A percentile compares a stretch with the other conserved stretches of the same genome.
phyloP scores from a whole-genome alignment of 92 coral and sea anemone species.

The Hydrozoanthus gracilis region DNA sequence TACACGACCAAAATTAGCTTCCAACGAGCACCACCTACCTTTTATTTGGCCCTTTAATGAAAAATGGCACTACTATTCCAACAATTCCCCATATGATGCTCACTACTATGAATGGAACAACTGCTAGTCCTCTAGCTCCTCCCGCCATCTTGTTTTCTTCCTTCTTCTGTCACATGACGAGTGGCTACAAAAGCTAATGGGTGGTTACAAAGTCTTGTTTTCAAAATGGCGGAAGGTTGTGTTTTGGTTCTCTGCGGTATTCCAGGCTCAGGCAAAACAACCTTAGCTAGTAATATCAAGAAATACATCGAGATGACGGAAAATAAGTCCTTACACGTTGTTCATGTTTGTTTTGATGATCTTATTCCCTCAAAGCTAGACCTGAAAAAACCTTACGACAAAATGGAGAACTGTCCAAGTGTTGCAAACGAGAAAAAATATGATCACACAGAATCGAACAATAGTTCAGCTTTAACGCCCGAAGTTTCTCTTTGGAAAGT shows the following conservation, averaged over 20 bases:
- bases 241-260: constrained; percentile 81
- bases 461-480: not conserved
- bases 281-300: constrained; percentile 64
- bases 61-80: constrained; percentile 88
- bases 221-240: constrained; percentile 75
- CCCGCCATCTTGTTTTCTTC: constrained; percentile 69
- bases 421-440: not conserved
- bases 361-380: constrained; percentile 78
- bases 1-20: too few species aligned
- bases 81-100: constrained; percentile 90
- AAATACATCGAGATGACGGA: constrained; percentile 42
- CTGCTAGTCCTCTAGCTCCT: constrained; percentile 68
- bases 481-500: constrained; percentile 69
- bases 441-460: not conserved
- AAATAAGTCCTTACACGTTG: constrained; percentile 54
- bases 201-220: constrained; percentile 26
- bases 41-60: constrained; percentile 88
- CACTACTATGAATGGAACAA: constrained; percentile 80
- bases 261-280: constrained; percentile 91
- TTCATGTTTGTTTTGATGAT: constrained; percentile 89
- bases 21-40: constrained; percentile 57
- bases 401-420: not conserved
- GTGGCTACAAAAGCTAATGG: constrained; percentile 3
- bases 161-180: constrained; percentile 21
- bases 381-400: not conserved